Evolutionary conservation across 2,888 invertebrate species (phyloP), one percentile per base, ranked within the genome.

Genomic region (Drymonia ruficornis): DNA sequence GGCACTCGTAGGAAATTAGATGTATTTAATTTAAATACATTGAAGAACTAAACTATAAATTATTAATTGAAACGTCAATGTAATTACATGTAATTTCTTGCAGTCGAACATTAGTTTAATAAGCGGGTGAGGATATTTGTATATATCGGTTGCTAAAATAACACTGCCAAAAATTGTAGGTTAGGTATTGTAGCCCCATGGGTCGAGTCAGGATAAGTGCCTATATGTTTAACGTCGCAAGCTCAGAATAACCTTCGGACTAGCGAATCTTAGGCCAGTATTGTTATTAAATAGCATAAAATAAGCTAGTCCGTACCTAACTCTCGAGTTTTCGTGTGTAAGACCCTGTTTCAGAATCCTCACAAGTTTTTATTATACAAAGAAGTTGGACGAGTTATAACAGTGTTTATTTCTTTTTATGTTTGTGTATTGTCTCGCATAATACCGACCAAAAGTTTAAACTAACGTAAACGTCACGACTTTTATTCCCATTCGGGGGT

Each of bases 141-240:
- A 65, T 61, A 65, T 70, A 49, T 62, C 59, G 67, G 53, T 61
- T 36, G 58, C 56, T 55, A 55, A 46, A 44, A 36, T 15, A 18
- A 18, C 29, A 59, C 70, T 76, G 77, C 77, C 77, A 75, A 75
- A 76, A 62, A 67, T 23, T 53, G 12, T 67, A 63, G 53, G 50
- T 54, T 56, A 52, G 54, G 45, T 56, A 56, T 51, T 34, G 16
- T 42, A 16, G 34, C 9, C 11, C 43, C 29, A 31, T n/a, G 19
- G 43, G 36, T 23, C 15, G 31, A 34, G 46, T 15, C 15, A 16
- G 8, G 8, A 28, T 42, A 23, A 43, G 15, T 38, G 38, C 16
- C 40, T 42, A 42, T 11, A n/a, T 15, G 16, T 7, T 12, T n/a
- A 11, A 40, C 40, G 16, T 15, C 40, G 9, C n/a, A 12, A 23